A percentile compares a stretch with the other conserved stretches of the same genome.
Conservation (phyloP, 2,888 invertebrate genomes). For the Latrodectus hesperus region DNA sequence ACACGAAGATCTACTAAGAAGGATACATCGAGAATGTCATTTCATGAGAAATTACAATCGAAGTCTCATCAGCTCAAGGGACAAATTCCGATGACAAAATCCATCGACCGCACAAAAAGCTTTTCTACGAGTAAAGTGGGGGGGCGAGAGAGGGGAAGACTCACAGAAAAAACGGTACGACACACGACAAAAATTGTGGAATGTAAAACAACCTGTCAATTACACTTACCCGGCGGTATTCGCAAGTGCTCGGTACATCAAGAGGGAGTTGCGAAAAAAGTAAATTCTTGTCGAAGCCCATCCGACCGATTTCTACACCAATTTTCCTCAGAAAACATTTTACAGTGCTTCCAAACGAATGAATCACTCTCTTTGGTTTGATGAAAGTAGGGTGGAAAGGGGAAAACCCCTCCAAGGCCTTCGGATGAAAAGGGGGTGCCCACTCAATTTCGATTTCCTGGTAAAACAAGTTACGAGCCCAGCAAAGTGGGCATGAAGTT, state of each 20-base stretch:
- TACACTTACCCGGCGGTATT: constrained; percentile 41
- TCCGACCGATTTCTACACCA: constrained; percentile 36
- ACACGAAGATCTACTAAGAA: too few relatives aligned
- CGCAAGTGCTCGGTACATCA: background rate
- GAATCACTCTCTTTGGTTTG: constrained; percentile 45
- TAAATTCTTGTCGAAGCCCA: constrained; percentile 5
- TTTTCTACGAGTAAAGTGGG: background rate
- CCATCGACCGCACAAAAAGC: constrained; percentile 16
- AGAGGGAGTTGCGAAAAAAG: background rate
- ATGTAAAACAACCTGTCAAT: constrained; percentile 69
- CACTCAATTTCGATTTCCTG: constrained; percentile 24
- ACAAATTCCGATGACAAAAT: background rate
- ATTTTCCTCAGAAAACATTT: constrained; percentile 37
- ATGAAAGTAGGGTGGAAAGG: constrained; percentile 36
- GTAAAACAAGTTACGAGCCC: background rate
- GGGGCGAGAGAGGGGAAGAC: background rate
- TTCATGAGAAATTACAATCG: background rate
- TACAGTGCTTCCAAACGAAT: constrained; percentile 15
- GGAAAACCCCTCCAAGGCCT: constrained; percentile 6
- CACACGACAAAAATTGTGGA: constrained; percentile 39
- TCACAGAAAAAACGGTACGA: background rate
- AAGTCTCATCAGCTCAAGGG: background rate
- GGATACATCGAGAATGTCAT: too few relatives aligned
- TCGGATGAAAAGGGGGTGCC: constrained; percentile 25
- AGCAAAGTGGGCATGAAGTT: background rate